phyloP scores from a whole-genome alignment of 2,797 vertebrate species.

The Lophius americanus region DNA sequence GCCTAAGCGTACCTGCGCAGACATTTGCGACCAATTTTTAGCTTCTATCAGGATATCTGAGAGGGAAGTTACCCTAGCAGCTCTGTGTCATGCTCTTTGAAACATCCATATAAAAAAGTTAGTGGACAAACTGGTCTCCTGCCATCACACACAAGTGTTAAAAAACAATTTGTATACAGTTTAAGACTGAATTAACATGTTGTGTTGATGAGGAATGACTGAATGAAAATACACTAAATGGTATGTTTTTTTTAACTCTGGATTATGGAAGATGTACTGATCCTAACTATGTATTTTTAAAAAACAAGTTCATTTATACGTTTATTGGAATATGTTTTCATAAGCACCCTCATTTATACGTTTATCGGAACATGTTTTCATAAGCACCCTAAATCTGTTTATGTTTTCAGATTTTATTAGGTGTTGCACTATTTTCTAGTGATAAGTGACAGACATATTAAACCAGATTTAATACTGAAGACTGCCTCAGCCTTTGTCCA shows the following conservation, averaged over 20 bases:
- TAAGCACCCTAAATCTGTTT: neutral
- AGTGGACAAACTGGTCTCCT: neutral
- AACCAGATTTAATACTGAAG: neutral
- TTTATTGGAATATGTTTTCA: too few species aligned
- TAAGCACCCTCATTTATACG: neutral
- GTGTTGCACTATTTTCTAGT: neutral
- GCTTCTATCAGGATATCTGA: neutral
- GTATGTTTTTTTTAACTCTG: neutral
- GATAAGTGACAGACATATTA: neutral
- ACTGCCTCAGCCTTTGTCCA: neutral
- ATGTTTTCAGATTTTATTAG: neutral
- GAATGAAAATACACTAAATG: neutral
- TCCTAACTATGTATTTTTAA: neutral
- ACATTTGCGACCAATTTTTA: neutral
- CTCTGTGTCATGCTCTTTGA: neutral
- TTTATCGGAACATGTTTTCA: too few species aligned
- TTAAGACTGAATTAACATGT: neutral
- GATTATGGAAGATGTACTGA: neutral
- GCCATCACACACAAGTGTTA: too few species aligned
- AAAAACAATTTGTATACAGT: too few species aligned
- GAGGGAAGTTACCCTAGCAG: neutral
- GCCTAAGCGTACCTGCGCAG: neutral
- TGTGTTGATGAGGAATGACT: constrained; percentile 1
- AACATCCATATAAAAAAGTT: neutral
- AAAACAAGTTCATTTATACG: too few species aligned